These are phyloP conservation scores for Trididemnum miniatum DNA, from an alignment of 23 tunicate genomes.

Conservation along the genomic window DNA sequence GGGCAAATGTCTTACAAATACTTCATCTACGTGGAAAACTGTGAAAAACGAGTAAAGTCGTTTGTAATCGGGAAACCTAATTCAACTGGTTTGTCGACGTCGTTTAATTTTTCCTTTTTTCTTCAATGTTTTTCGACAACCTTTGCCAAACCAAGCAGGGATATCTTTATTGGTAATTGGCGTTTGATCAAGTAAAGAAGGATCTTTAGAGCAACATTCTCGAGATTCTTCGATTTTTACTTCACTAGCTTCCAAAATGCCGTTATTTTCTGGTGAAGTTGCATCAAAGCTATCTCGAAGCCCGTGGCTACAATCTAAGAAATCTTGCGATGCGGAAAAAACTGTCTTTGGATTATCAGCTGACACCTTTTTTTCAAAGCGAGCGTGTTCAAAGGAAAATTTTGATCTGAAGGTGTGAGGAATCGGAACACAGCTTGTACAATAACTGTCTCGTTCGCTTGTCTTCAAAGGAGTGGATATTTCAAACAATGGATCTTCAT, in stretches of 20 bases:
- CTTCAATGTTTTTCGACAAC: slow-evolving; percentile 16
- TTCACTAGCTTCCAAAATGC: background rate
- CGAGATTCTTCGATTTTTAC: no score
- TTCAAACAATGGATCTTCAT: slow-evolving; percentile 21
- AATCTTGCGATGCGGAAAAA: background rate
- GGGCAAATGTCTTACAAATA: no score
- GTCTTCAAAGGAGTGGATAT: slow-evolving; percentile 20
- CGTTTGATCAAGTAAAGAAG: background rate
- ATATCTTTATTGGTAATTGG: background rate
- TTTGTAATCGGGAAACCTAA: no score
- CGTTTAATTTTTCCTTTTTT: slow-evolving; percentile 22
- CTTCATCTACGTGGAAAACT: no score
- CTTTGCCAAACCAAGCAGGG: slow-evolving; percentile 88
- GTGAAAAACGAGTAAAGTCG: no score
- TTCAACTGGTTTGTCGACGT: background rate
- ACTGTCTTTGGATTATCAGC: background rate
- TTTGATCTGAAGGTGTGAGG: slow-evolving; percentile 5
- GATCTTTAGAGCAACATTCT: no score
- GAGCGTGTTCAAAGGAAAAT: background rate
- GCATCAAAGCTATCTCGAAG: background rate
- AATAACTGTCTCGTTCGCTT: slow-evolving; percentile 6
- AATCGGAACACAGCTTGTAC: slow-evolving; percentile 1
- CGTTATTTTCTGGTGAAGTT: background rate
- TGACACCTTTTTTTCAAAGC: background rate
- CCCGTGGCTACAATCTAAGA: background rate